Conservation (phyloP, 2,797 vertebrate species). For the Platyrinchus mystaceus region DNA sequence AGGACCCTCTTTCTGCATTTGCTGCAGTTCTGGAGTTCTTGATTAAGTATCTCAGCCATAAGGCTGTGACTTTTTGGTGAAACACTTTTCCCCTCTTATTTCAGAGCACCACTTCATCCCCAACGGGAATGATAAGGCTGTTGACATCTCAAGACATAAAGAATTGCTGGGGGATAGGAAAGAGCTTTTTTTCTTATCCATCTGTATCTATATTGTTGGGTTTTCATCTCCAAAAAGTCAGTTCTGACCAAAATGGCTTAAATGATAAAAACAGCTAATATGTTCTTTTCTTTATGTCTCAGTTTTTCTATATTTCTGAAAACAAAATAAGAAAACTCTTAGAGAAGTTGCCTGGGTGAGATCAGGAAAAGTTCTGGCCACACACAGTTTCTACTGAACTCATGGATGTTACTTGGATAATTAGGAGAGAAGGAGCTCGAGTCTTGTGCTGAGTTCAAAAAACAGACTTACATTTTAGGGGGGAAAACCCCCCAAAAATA, state of each 20-base stretch:
- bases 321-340: neutral
- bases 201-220: neutral
- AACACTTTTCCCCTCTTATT: neutral
- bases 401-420: neutral
- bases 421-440: neutral
- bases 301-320: neutral
- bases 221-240: conserved; percentile 27
- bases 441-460: neutral
- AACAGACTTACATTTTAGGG: neutral
- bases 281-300: neutral
- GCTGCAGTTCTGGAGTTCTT: neutral
- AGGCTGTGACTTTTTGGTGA: neutral
- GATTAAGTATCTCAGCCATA: neutral
- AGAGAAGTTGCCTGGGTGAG: neutral
- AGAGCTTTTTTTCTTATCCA: conserved; percentile 22
- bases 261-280: conserved; percentile 11
- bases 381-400: neutral
- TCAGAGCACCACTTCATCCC: neutral
- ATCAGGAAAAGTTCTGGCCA: neutral
- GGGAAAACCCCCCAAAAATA: rapidly evolving
- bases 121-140: conserved; percentile 5
- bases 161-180: neutral
- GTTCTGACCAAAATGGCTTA: neutral
- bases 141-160: conserved; percentile 24
- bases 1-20: neutral